Evolutionary conservation across 1,140 invertebrate genomes (phyloP).

Genomic region (Drepana arcuata): DNA sequence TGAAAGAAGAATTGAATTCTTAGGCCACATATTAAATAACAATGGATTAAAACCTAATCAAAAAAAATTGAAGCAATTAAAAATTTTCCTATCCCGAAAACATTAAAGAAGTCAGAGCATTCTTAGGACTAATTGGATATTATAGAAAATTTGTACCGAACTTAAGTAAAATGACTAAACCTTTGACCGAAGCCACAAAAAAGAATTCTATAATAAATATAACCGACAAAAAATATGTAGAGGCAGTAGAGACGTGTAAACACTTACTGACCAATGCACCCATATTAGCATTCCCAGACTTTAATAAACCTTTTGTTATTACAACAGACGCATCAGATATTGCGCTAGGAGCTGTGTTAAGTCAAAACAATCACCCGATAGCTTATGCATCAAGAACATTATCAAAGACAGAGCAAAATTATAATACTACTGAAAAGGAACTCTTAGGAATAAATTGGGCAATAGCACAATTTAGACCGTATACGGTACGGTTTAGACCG

Average conservation of each 20-base stretch:
- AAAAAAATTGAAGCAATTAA: slow-evolving; percentile 43
- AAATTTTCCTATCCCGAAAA: slow-evolving; percentile 50
- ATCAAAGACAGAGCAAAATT: slow-evolving; percentile 48
- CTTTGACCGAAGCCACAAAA: slow-evolving; percentile 33
- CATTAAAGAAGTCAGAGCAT: slow-evolving; percentile 45
- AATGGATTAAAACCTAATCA: slow-evolving; percentile 54
- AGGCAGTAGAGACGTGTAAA: slow-evolving; percentile 27
- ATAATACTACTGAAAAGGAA: slow-evolving; percentile 58
- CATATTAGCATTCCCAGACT: slow-evolving; percentile 27
- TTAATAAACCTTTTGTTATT: slow-evolving; percentile 36
- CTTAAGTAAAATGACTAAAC: slow-evolving; percentile 38
- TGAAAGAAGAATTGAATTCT: slow-evolving; percentile 44
- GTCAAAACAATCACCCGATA: slow-evolving; percentile 39
- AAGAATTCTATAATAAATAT: slow-evolving; percentile 29
- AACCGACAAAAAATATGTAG: slow-evolving; percentile 18
- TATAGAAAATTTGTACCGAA: slow-evolving; percentile 32
- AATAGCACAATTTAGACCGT: slow-evolving; percentile 51
- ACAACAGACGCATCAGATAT: slow-evolving; percentile 30
- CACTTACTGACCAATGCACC: too few relatives aligned
- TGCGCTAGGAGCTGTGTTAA: slow-evolving; percentile 32
- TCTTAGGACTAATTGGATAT: slow-evolving; percentile 47
- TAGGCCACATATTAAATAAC: slow-evolving; percentile 51
- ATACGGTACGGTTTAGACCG: too few relatives aligned
- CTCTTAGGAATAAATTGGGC: slow-evolving; percentile 68
- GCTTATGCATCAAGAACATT: slow-evolving; percentile 47